Percentiles rank a stretch among this genome's conserved stretches.
Conservation (phyloP, 2,888 invertebrate species). For the Helicoverpa assulta region DNA sequence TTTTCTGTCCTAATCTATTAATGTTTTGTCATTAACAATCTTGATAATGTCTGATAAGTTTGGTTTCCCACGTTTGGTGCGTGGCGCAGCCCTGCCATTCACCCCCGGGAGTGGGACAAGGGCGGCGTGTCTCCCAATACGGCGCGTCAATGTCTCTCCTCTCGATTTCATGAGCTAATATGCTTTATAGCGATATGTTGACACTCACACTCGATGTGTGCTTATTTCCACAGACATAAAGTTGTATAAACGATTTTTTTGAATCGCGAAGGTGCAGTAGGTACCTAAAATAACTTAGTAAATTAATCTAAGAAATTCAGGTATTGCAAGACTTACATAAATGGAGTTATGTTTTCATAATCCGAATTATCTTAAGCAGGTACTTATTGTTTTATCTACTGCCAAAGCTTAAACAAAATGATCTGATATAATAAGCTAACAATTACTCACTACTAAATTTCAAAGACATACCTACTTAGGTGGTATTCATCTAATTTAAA, state of each 20-base stretch:
- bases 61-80: not conserved
- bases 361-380: no score
- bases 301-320: no score
- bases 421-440: no score
- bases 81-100: constrained; percentile 65
- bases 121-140: constrained; percentile 77
- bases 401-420: no score
- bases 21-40: not conserved
- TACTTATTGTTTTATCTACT: no score
- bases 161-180: constrained; percentile 40
- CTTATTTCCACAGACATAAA: constrained; percentile 25
- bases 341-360: not conserved
- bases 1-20: not conserved
- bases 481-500: no score
- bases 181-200: constrained; percentile 17
- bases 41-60: not conserved
- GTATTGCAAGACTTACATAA: not conserved
- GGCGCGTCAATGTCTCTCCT: constrained; percentile 69
- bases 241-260: no score
- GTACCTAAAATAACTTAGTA: no score
- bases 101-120: constrained; percentile 75
- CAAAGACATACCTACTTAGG: no score
- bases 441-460: no score
- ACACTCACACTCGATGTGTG: constrained; percentile 17
- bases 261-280: no score